Evolutionary conservation across 2,797 vertebrate species (phyloP), one percentile per base, ranked within the genome.

Genomic region (Pempheris klunzingeri): DNA sequence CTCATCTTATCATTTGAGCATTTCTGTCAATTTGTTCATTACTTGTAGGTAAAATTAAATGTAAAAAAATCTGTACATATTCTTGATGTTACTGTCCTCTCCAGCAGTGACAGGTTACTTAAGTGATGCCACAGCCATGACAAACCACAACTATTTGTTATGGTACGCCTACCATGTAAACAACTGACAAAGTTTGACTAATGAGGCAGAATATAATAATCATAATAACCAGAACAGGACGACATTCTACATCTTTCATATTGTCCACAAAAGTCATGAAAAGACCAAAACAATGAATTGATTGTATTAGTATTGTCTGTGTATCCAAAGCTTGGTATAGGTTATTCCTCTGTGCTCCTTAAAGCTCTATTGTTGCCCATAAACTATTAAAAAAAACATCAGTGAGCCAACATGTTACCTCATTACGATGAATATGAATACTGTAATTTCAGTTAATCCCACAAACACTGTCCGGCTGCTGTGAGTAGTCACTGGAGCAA

Each of bases 11-110:
- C 5, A 34, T 50, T n/a, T 17, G 4, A 41, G 11, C 17, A 30
- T 7, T 34, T 39, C 22, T 70, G n/a, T 54, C 32, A n/a, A 26
- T 38, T 57, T 59, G 36, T 39, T 59, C 15, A n/a, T n/a, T n/a
- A n/a, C n/a, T n/a, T 26, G 10, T 8, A 63, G 13, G 17, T 73
- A 10, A 59, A 80, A 63, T 34, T 47, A 62, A 53, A 61, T 1
- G 7, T 8, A 1, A 32, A 46, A 44, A 36, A 52, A 26, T 46
- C 17, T 62, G 17, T 41, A 36, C 5, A 8, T 43, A 28, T 32
- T 17, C 14, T 62, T 43, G 12, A 57, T 3, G 46, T 18, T 24
- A 54, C 47, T 32, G 28, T 13, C 26, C 4, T 34, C 20, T 32
- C 24, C n/a, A 39, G 15, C 34, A 39, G 17, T 13, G 14, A 41